Evolutionary conservation across 2,888 invertebrate genomes (phyloP).

Genomic region (Lasioglossum calceatum): DNA sequence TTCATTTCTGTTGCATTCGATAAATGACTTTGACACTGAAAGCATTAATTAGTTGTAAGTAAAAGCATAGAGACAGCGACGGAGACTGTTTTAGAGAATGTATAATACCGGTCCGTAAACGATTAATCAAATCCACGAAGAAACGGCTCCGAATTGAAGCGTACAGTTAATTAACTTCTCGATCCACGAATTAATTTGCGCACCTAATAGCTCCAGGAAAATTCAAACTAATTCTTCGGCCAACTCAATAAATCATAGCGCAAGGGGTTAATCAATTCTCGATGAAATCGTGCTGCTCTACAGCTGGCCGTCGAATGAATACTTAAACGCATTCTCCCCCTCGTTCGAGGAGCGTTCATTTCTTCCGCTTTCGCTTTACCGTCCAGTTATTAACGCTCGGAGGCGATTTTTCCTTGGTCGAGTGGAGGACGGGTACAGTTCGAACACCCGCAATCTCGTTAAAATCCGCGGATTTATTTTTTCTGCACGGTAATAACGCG

Average conservation of each 20-base stretch:
- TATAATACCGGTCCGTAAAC: too few relatives aligned
- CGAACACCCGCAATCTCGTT: background rate
- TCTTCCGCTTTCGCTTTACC: background rate
- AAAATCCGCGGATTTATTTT: slow-evolving; percentile 31
- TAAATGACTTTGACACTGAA: background rate
- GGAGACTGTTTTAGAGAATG: too few relatives aligned
- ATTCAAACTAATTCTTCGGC: too few relatives aligned
- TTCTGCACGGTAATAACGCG: background rate
- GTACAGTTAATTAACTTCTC: too few relatives aligned
- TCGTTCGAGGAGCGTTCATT: background rate
- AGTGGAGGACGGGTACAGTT: background rate
- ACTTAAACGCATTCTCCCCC: background rate
- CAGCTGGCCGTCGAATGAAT: background rate
- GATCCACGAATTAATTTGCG: too few relatives aligned
- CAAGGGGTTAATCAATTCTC: background rate
- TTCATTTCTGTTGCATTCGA: background rate
- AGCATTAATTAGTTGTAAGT: background rate
- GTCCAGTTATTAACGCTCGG: background rate
- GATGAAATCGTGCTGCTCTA: background rate
- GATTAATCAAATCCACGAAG: too few relatives aligned
- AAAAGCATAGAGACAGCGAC: too few relatives aligned
- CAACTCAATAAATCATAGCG: too few relatives aligned
- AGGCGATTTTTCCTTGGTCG: background rate
- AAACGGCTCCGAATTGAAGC: too few relatives aligned
- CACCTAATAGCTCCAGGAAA: too few relatives aligned